Percentiles rank a stretch among this genome's conserved stretches.
These are phyloP conservation scores for Pavo muticus DNA, from an alignment of 2,113 vertebrate genomes.

Conservation along the genomic window DNA sequence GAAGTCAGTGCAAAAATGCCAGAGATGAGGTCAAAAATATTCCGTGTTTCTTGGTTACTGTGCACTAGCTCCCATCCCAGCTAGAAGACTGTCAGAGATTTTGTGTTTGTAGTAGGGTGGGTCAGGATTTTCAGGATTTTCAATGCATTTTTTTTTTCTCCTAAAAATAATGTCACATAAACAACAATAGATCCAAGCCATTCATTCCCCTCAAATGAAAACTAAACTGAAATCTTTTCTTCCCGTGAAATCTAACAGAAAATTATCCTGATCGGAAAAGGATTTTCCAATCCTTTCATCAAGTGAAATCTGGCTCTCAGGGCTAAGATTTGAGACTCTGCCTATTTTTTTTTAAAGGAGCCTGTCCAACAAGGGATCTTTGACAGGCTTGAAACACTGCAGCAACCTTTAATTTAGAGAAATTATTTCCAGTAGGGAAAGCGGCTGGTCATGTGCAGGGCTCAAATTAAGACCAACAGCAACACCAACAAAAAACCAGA, in stretches of 20 bases:
- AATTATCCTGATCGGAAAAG: conserved; percentile 43
- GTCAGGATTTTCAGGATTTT: not conserved
- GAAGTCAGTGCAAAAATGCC: not conserved
- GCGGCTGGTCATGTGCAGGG: conserved; percentile 77
- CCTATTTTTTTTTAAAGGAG: not conserved
- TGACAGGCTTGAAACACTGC: conserved; percentile 81
- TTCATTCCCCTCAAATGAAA: not conserved
- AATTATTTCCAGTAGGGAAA: conserved; percentile 86
- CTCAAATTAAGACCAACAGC: conserved; percentile 68
- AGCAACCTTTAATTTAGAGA: conserved; percentile 86
- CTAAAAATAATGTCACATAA: not conserved
- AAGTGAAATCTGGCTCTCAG: conserved; percentile 33
- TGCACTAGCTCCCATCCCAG: not conserved
- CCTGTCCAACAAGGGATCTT: conserved; percentile 71
- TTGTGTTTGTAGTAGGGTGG: not conserved
- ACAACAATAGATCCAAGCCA: not conserved
- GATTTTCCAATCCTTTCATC: conserved; percentile 63
- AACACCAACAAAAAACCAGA: conserved; percentile 55
- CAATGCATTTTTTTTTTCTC: not conserved
- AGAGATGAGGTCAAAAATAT: not conserved
- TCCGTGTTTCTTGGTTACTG: not conserved
- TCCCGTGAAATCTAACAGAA: conserved; percentile 11
- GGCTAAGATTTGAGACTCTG: conserved; percentile 51
- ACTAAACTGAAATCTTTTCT: not conserved
- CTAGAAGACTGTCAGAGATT: not conserved